Conservation (phyloP, 2,113 vertebrate genomes). For the Tachysurus fulvidraco region DNA sequence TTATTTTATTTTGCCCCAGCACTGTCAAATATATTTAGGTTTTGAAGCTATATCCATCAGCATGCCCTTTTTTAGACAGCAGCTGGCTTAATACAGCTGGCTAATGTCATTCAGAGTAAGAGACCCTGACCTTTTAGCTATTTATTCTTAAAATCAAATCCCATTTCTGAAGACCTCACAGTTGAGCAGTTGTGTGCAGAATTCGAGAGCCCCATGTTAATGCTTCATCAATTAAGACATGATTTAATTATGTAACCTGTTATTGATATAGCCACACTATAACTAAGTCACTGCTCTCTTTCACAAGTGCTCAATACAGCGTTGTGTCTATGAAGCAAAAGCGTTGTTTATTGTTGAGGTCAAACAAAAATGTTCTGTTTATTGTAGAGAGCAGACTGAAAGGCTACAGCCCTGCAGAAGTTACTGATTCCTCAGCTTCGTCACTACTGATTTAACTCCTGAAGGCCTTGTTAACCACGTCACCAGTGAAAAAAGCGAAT, state of each 20-base stretch:
- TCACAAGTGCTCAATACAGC: neutral
- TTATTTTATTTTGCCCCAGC: neutral
- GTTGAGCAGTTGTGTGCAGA: neutral
- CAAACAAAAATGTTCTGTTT: neutral
- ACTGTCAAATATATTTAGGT: neutral
- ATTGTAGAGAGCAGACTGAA: conserved; percentile 3
- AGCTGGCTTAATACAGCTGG: neutral
- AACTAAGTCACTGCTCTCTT: neutral
- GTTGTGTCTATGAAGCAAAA: neutral
- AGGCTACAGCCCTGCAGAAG: neutral
- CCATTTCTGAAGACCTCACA: neutral
- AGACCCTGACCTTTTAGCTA: neutral
- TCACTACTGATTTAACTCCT: conserved; percentile 10
- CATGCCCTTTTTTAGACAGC: neutral
- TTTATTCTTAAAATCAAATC: neutral
- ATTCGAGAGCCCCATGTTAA: neutral
- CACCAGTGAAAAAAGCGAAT: neutral
- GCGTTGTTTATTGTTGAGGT: too few species aligned
- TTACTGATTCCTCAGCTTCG: neutral
- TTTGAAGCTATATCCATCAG: neutral
- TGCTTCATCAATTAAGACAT: neutral
- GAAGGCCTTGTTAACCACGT: neutral
- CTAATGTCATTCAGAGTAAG: neutral
- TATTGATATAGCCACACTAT: neutral
- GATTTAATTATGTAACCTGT: neutral